phyloP scores from a whole-genome alignment of 2,113 vertebrate genomes.

The Toxostoma redivivum region DNA sequence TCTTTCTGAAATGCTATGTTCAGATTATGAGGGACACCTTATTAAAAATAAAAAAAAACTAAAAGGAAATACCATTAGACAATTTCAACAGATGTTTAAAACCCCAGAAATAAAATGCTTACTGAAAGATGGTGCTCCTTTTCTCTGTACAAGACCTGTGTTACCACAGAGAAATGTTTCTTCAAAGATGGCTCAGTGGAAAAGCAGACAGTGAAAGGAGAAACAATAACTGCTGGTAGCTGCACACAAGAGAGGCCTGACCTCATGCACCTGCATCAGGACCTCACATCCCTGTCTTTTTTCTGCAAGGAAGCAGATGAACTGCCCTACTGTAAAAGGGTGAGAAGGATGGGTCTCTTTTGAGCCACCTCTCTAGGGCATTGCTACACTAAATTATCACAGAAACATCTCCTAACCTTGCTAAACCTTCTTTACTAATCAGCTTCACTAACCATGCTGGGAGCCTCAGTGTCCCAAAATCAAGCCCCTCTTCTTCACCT shows the following conservation, averaged over 20 bases:
- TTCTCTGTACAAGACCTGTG: neutral
- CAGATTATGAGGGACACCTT: neutral
- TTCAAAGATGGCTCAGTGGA: neutral
- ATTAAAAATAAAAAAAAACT: neutral
- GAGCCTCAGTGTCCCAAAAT: neutral
- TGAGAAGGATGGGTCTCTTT: neutral
- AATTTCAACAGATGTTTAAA: neutral
- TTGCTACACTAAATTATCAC: neutral
- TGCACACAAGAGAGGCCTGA: neutral
- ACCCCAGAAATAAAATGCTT: neutral
- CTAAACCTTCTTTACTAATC: neutral
- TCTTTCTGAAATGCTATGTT: neutral
- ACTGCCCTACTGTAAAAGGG: neutral
- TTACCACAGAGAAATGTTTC: neutral
- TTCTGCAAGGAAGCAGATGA: neutral
- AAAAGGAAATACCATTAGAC: neutral
- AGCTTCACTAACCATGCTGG: neutral
- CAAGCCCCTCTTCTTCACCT: neutral
- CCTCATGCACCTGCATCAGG: neutral
- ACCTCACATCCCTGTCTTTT: neutral
- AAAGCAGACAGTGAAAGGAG: neutral
- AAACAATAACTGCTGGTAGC: neutral
- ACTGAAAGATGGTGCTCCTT: neutral
- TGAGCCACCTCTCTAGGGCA: neutral
- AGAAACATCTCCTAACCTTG: neutral